These are phyloP conservation scores for Ceyx erithaca DNA, from an alignment of 2,797 vertebrate genomes.

Conservation along the genomic window DNA sequence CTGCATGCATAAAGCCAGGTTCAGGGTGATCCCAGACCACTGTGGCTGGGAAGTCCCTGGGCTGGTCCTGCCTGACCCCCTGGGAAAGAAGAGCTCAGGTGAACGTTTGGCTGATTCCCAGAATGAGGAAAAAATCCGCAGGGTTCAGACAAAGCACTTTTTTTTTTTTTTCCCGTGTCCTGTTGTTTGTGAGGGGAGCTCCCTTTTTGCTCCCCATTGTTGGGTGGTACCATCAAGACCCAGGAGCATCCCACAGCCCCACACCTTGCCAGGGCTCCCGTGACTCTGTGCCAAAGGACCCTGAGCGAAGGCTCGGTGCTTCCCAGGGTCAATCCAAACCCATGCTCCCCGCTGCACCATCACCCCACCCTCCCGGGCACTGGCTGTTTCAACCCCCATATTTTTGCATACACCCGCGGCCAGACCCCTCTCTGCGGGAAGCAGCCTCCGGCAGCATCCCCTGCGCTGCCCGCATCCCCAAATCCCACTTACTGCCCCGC, in stretches of 20 bases:
- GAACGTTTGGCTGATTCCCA: background rate
- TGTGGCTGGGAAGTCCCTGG: accelerated
- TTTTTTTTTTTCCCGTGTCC: background rate
- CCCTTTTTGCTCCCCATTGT: background rate
- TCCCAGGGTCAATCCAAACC: background rate
- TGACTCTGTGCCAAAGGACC: background rate
- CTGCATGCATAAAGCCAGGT: accelerated
- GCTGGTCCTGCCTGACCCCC: background rate
- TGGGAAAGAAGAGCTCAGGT: background rate
- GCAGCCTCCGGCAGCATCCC: background rate
- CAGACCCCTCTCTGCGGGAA: background rate
- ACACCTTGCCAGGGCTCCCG: accelerated
- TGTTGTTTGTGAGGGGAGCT: too few relatives aligned
- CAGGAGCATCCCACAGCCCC: background rate
- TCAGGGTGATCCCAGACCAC: background rate
- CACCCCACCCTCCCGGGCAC: background rate
- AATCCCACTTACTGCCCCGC: background rate
- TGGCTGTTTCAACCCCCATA: background rate
- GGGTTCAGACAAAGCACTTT: background rate
- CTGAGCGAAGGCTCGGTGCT: accelerated
- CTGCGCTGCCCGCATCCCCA: accelerated
- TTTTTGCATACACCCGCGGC: accelerated
- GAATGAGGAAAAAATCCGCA: background rate
- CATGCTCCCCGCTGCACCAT: accelerated
- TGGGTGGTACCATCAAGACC: background rate